phyloP scores from a whole-genome alignment of 2,797 vertebrate species.

The Lindbergichthys nudifrons region DNA sequence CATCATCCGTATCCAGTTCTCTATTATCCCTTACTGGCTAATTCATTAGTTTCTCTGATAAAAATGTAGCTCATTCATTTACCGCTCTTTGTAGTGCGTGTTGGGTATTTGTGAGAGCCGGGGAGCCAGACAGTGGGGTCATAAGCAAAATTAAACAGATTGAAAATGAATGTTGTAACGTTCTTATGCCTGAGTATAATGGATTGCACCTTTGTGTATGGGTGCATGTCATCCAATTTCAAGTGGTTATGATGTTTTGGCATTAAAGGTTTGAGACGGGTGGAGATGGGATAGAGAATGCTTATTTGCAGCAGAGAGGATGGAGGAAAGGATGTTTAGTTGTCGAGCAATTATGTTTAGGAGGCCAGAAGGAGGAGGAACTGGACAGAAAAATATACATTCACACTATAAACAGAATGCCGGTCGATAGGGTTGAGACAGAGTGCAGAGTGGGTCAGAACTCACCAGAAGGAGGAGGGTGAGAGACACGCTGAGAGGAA shows the following conservation, averaged over 20 bases:
- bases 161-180: constrained; percentile 53
- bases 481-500: constrained; percentile 12
- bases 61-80: constrained; percentile 72
- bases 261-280: neutral
- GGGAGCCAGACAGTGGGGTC: constrained; percentile 26
- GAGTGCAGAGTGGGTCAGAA: constrained; percentile 18
- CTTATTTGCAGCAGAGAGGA: neutral
- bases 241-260: constrained; percentile 3
- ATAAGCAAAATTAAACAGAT: constrained; percentile 54
- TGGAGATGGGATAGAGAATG: neutral
- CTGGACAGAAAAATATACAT: neutral
- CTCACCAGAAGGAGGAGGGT: constrained; percentile 24
- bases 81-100: constrained; percentile 42
- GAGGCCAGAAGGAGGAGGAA: neutral
- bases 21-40: constrained; percentile 65
- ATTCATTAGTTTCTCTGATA: constrained; percentile 77
- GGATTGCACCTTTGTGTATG: constrained; percentile 16
- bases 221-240: neutral
- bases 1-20: constrained; percentile 58
- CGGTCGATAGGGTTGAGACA: neutral
- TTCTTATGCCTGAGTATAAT: constrained; percentile 13
- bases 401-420: neutral
- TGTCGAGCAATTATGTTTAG: constrained; percentile 13
- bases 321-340: neutral
- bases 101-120: constrained; percentile 19